Evolutionary conservation across 2,888 invertebrate species (phyloP).

Genomic region (Euzophera pinguis): DNA sequence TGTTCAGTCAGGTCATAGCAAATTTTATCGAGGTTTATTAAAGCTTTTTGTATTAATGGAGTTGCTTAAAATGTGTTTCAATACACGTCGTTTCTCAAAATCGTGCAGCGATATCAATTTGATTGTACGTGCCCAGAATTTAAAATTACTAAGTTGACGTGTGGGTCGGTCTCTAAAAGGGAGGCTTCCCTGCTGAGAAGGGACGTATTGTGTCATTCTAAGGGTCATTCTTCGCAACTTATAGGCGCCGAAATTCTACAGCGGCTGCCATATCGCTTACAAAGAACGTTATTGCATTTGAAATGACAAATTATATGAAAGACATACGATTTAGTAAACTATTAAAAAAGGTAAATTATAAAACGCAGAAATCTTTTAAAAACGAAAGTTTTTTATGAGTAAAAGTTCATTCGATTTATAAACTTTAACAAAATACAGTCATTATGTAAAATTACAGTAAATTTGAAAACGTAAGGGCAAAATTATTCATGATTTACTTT

Average conservation of each 20-base stretch:
- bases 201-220: background rate
- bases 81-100: slow-evolving; percentile 62
- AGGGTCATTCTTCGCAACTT: background rate
- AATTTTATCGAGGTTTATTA: too few relatives aligned
- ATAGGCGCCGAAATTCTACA: background rate
- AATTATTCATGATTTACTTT: too few relatives aligned
- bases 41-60: slow-evolving; percentile 31
- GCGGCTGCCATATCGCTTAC: background rate
- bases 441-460: too few relatives aligned
- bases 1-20: background rate
- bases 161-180: slow-evolving; percentile 30
- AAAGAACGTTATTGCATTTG: background rate
- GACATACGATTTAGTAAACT: too few relatives aligned
- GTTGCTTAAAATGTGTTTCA: slow-evolving; percentile 50
- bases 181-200: slow-evolving; percentile 1
- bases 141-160: slow-evolving; percentile 24
- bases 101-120: slow-evolving; percentile 65
- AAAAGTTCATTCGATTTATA: too few relatives aligned
- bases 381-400: too few relatives aligned
- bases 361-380: too few relatives aligned
- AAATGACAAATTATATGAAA: background rate
- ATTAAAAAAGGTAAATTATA: too few relatives aligned
- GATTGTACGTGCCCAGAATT: slow-evolving; percentile 51
- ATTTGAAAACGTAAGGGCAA: too few relatives aligned
- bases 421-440: too few relatives aligned